These are phyloP conservation scores for Drosophila falleni DNA, from an alignment of 2,888 invertebrate species.

Conservation along the genomic window DNA sequence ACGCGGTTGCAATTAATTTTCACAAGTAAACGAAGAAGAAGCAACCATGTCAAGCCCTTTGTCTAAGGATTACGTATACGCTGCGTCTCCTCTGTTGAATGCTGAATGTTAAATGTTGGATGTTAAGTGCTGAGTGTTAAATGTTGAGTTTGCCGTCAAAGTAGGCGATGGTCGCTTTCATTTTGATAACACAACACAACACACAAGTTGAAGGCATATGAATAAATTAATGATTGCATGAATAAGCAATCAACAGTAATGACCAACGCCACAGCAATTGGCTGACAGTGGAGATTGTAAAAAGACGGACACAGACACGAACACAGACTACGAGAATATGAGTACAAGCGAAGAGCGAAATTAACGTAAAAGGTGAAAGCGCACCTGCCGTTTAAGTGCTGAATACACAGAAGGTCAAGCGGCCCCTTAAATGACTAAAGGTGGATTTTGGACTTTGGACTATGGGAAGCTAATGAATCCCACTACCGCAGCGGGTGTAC, in stretches of 20 bases:
- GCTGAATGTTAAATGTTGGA: neutral
- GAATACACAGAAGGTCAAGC: constrained; percentile 52
- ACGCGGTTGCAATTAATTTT: constrained; percentile 74
- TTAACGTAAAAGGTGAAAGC: constrained; percentile 65
- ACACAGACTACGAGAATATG: constrained; percentile 1
- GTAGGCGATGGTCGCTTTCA: constrained; percentile 16
- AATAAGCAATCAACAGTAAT: constrained; percentile 78
- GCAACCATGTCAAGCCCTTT: constrained; percentile 14
- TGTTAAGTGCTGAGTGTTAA: neutral
- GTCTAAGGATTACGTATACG: constrained; percentile 36
- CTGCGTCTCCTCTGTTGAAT: constrained; percentile 16
- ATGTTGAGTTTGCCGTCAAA: constrained; percentile 22
- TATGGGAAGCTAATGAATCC: constrained; percentile 68
- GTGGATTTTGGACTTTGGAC: neutral
- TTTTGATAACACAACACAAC: constrained; percentile 50
- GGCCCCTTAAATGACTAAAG: constrained; percentile 25
- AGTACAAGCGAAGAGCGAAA: constrained; percentile 33
- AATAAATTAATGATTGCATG: constrained; percentile 79
- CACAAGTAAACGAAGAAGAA: constrained; percentile 4
- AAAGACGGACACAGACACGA: too few relatives aligned
- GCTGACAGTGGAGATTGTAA: constrained; percentile 14
- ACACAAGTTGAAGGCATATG: constrained; percentile 57
- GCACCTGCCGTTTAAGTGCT: constrained; percentile 29
- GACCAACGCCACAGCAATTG: constrained; percentile 47
- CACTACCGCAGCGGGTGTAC: constrained; percentile 48